These are phyloP conservation scores for Drosophila lowei DNA, from an alignment of 1,140 invertebrate species.

Conservation along the genomic window DNA sequence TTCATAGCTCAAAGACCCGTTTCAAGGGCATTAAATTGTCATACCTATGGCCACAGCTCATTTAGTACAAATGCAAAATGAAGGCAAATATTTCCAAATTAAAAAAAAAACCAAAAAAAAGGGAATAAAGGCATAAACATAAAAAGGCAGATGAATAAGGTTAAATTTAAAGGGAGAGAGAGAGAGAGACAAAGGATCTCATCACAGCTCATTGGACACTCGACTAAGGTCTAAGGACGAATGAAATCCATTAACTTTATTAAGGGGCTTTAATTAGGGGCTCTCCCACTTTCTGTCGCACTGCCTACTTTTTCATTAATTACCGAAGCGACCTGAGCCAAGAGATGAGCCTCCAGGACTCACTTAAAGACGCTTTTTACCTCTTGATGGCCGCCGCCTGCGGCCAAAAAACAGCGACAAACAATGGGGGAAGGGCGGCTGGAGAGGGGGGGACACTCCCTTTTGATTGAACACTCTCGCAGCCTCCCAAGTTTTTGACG, in stretches of 20 bases:
- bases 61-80: conserved; percentile 26
- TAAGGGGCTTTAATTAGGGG: conserved; percentile 76
- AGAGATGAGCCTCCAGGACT: conserved; percentile 18
- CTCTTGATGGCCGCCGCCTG: conserved; percentile 63
- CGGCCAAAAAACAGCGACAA: conserved; percentile 48
- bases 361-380: conserved; percentile 63
- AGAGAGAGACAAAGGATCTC: conserved; percentile 55
- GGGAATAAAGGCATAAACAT: conserved; percentile 9
- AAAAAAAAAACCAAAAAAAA: conserved; percentile 4
- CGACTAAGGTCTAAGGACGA: not conserved
- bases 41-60: conserved; percentile 12
- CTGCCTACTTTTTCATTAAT: conserved; percentile 74
- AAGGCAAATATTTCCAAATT: not conserved
- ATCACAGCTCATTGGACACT: conserved; percentile 57
- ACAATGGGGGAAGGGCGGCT: conserved; percentile 47
- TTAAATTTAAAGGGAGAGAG: conserved; percentile 47
- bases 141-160: conserved; percentile 25
- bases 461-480: conserved; percentile 76
- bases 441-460: not conserved
- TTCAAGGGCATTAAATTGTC: conserved; percentile 7
- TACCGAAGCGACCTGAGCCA: conserved; percentile 54
- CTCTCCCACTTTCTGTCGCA: not conserved
- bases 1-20: conserved; percentile 7
- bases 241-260: conserved; percentile 73
- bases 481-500: conserved; percentile 76